Percentiles rank a stretch among this genome's conserved stretches.
Conservation (phyloP, 2,113 vertebrate species). For the Larimichthys crocea region DNA sequence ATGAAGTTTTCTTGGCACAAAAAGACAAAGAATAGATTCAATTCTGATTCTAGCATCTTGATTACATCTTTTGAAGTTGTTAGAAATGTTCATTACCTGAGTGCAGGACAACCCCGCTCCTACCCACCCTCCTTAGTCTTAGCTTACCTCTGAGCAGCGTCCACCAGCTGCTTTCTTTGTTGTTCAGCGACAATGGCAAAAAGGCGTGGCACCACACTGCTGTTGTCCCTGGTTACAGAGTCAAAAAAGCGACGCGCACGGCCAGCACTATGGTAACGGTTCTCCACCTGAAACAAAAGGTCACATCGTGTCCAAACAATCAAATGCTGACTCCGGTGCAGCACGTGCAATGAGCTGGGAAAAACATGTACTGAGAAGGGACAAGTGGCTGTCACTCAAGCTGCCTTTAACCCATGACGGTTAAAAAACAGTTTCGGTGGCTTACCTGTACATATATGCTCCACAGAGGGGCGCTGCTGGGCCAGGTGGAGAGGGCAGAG, state of each 20-base stretch:
- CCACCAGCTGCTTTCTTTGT: conserved; percentile 89
- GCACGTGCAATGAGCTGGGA: not conserved
- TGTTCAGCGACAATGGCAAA: conserved; percentile 93
- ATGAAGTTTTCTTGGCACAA: no score
- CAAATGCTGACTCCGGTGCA: not conserved
- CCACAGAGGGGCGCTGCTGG: conserved; percentile 89
- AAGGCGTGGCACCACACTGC: conserved; percentile 88
- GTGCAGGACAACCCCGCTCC: not conserved
- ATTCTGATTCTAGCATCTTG: no score
- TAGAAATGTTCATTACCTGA: not conserved
- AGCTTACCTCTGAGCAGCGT: conserved; percentile 90
- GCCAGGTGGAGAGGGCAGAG: conserved; percentile 84
- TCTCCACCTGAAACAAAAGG: conserved; percentile 81
- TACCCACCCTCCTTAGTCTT: not conserved
- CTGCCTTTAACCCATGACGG: no score
- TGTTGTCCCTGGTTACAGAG: conserved; percentile 79
- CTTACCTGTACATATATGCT: conserved; percentile 86
- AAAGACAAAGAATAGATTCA: no score
- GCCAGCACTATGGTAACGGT: conserved; percentile 88
- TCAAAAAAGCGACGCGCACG: conserved; percentile 91
- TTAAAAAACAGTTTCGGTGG: no score
- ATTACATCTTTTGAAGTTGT: not conserved
- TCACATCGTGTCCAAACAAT: not conserved
- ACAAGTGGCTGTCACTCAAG: not conserved
- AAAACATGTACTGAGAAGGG: not conserved